Base-by-base conservation (phyloP, 2,888 invertebrate genomes). In the Mythimna pallens region DNA sequence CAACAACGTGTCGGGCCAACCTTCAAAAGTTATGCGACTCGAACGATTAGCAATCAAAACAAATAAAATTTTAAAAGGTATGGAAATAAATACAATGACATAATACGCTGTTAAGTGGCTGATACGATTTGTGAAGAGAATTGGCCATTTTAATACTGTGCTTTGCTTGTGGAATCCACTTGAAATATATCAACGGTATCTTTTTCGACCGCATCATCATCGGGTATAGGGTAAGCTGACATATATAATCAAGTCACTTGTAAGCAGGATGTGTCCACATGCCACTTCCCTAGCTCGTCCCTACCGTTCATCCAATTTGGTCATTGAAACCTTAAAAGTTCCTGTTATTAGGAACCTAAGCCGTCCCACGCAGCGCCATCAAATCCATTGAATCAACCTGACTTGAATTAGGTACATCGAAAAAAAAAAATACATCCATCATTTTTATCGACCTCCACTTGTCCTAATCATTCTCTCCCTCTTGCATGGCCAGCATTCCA, bases 21-120 rank as follows among this genome's bases (percentile, higher is more conserved):
- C 92, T 92, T 93, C 90, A 87, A 83, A 86, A 83, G 83, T 82
- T 85, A 84, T 86, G 80, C 86, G 85, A 85, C 84, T 85, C 81
- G 84, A 81, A 78, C 89, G 89, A 86, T 86, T 86, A 86, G 76
- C 80, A 77, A 81, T 87, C 86, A 86, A 86, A 86, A 86, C 87
- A 86, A 86, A 86, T 83, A 85, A 64, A 81, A 85, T 84, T 84
- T 84, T 87, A 83, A 86, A 85, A 78, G 70, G 78, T 76, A 80
- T 83, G 73, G 73, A 78, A 79, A 85, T 76, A 82, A 75, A 82
- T 78, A 76, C 66, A 65, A 67, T 85, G 76, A 83, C 73, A 86
- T 86, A 86, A 80, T 76, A 63, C 62, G 50, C n/a, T 73, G 64
- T 73, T 80, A 66, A 73, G 54, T 78, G 54, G 67, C 40, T 65